phyloP scores from a whole-genome alignment of 2,888 invertebrate genomes.

The Rhingia rostrata region DNA sequence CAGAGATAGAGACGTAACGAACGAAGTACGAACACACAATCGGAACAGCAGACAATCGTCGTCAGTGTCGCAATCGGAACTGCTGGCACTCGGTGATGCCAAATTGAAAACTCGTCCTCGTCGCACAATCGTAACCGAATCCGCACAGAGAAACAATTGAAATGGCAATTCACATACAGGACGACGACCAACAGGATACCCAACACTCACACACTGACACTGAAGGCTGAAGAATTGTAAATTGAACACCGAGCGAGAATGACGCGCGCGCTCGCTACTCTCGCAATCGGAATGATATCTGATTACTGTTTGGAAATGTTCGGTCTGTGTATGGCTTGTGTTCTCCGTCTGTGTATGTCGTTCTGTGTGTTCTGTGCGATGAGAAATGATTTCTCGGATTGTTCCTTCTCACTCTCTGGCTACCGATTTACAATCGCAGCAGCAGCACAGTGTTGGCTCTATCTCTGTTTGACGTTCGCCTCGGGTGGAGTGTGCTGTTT shows the following conservation, averaged over 20 bases:
- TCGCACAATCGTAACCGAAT: slow-evolving; percentile 49
- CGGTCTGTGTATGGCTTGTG: slow-evolving; percentile 31
- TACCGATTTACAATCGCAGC: slow-evolving; percentile 35
- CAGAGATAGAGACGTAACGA: slow-evolving; percentile 18
- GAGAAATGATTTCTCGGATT: slow-evolving; percentile 73
- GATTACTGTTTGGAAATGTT: slow-evolving; percentile 70
- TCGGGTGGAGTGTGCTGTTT: slow-evolving; percentile 59
- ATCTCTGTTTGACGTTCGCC: slow-evolving; percentile 62
- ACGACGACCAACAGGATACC: slow-evolving; percentile 24
- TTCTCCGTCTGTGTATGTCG: slow-evolving; percentile 6
- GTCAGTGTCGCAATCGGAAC: slow-evolving; percentile 73
- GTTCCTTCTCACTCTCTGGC: slow-evolving; percentile 72
- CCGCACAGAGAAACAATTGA: slow-evolving; percentile 65
- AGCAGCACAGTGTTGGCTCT: slow-evolving; percentile 27
- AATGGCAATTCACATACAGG: slow-evolving; percentile 65
- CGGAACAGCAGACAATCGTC: slow-evolving; percentile 68
- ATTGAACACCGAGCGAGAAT: slow-evolving; percentile 54
- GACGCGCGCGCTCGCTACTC: slow-evolving; percentile 73
- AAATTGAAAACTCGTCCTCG: slow-evolving; percentile 64
- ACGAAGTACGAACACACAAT: slow-evolving; percentile 56
- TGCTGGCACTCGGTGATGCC: slow-evolving; percentile 59
- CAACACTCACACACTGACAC: slow-evolving; percentile 41
- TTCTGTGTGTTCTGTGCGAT: slow-evolving; percentile 37
- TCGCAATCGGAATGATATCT: slow-evolving; percentile 75
- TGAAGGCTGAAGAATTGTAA: slow-evolving; percentile 47